phyloP scores from a whole-genome alignment of 2,113 vertebrate species.

The Xyrauchen texanus region DNA sequence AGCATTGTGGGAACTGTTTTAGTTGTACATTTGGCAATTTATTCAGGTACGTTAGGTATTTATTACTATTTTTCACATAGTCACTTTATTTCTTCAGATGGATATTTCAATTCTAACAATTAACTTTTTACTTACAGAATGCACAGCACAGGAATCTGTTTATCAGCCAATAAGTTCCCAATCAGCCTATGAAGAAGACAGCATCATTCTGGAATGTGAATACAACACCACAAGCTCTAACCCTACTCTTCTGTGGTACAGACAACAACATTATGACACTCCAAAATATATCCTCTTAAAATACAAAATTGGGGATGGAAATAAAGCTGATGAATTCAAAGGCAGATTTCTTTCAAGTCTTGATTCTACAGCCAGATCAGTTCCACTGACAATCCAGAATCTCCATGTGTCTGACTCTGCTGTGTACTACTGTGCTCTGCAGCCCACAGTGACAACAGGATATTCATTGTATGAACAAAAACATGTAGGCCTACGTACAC shows the following conservation, averaged over 20 bases:
- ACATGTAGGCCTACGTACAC: background rate
- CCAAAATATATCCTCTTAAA: conserved; percentile 14
- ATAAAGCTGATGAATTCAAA: conserved; percentile 19
- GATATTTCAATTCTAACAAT: background rate
- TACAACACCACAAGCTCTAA: conserved; percentile 21
- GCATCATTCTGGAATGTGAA: conserved; percentile 4
- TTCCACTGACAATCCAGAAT: conserved; percentile 12
- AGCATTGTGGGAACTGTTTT: background rate
- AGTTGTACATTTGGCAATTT: background rate
- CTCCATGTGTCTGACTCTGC: conserved; percentile 38
- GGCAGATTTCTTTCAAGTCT: conserved; percentile 3
- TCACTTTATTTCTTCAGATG: too few species aligned
- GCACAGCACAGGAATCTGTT: conserved; percentile 11
- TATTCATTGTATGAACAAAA: background rate
- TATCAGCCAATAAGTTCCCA: background rate
- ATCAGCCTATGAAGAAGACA: background rate
- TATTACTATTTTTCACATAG: background rate
- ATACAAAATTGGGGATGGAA: conserved; percentile 8
- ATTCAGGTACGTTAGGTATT: background rate
- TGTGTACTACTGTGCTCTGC: conserved; percentile 52
- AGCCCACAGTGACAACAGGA: conserved; percentile 45
- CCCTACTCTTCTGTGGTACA: conserved; percentile 31
- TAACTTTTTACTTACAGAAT: background rate
- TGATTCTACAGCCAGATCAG: background rate
- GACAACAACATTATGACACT: conserved; percentile 1